phyloP scores from a whole-genome alignment of 2,888 invertebrate species.

The Scrobipalpa atriplicella region DNA sequence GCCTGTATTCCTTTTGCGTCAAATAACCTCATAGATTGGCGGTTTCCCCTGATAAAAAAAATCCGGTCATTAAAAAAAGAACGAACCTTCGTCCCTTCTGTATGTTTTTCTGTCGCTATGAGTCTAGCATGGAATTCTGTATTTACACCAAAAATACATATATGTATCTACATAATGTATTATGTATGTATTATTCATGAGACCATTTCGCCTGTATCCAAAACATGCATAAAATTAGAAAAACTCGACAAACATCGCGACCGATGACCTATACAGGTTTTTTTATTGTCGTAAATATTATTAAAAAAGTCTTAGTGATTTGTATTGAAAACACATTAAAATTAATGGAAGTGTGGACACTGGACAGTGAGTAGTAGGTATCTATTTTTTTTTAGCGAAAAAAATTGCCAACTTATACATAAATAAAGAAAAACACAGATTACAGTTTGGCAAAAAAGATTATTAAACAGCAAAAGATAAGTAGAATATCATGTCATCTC shows the following conservation, averaged over 20 bases:
- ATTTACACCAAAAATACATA: neutral
- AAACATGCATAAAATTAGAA: conserved; percentile 1
- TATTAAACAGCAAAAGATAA: too few relatives aligned
- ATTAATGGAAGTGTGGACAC: neutral
- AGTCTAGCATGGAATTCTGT: neutral
- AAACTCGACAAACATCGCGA: neutral
- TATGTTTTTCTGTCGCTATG: too few relatives aligned
- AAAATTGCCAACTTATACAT: conserved; percentile 8
- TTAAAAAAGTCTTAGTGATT: neutral
- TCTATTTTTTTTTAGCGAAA: neutral
- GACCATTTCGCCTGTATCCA: neutral
- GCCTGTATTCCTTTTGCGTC: too few relatives aligned
- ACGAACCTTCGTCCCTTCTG: too few relatives aligned
- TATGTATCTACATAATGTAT: neutral
- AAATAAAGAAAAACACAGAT: too few relatives aligned
- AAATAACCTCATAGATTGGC: too few relatives aligned
- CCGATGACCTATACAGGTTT: conserved; percentile 6
- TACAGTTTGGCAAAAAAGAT: too few relatives aligned
- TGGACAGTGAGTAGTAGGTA: neutral
- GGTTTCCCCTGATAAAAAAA: too few relatives aligned
- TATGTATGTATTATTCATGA: neutral
- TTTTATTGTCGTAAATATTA: neutral
- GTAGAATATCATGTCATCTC: too few relatives aligned
- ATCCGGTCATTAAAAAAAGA: too few relatives aligned
- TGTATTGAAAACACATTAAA: conserved; percentile 23